A percentile compares a stretch with the other conserved stretches of the same genome.
phyloP scores from a whole-genome alignment of 2,888 invertebrate genomes.

The Lordiphosa fenestrarum region DNA sequence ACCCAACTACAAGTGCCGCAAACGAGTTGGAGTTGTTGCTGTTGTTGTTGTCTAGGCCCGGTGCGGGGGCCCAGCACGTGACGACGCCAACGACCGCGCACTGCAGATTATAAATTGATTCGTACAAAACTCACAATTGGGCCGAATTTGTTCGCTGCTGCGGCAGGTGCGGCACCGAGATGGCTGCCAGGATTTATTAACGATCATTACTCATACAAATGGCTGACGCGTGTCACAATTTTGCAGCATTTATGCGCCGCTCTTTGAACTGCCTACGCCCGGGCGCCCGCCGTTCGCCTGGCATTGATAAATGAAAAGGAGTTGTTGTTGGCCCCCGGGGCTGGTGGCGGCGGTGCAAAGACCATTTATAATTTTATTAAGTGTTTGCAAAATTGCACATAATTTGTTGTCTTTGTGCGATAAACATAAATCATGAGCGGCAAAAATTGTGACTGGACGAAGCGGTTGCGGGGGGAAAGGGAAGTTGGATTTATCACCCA shows the following conservation, averaged over 20 bases:
- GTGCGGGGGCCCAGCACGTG: constrained; percentile 48
- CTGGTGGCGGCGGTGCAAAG: constrained; percentile 58
- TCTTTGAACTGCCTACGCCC: constrained; percentile 58
- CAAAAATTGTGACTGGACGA: constrained; percentile 21
- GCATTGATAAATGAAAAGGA: constrained; percentile 71
- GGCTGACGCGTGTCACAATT: constrained; percentile 77
- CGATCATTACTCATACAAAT: constrained; percentile 77
- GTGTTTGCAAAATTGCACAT: constrained; percentile 76
- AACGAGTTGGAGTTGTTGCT: constrained; percentile 37
- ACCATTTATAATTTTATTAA: constrained; percentile 77
- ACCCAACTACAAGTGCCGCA: constrained; percentile 61
- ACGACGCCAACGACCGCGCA: constrained; percentile 50
- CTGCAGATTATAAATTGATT: constrained; percentile 74
- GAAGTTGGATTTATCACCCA: too few relatives aligned
- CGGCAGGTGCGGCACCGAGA: constrained; percentile 34
- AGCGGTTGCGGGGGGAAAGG: too few relatives aligned
- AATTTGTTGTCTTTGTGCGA: constrained; percentile 69
- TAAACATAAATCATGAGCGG: constrained; percentile 49
- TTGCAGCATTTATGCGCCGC: constrained; percentile 67
- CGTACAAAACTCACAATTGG: constrained; percentile 72
- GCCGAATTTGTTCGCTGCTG: constrained; percentile 58
- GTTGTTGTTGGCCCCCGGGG: constrained; percentile 35
- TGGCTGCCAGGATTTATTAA: constrained; percentile 65
- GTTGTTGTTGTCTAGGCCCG: constrained; percentile 40
- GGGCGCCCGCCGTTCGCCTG: constrained; percentile 38